Conservation (phyloP, 2,113 vertebrate species). For the Chrysemys picta region DNA sequence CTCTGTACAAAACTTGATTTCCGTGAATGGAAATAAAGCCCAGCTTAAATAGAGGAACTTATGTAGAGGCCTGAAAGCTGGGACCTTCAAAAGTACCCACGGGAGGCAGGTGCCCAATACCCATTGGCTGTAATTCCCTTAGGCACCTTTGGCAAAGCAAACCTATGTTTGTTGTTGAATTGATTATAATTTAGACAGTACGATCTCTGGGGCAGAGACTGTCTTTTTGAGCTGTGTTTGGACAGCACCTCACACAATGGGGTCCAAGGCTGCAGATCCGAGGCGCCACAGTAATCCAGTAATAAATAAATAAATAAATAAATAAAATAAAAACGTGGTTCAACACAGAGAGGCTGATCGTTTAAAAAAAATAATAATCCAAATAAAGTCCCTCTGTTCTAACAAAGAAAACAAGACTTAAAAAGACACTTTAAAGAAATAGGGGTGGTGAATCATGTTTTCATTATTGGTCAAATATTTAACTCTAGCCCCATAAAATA, state of each 20-base stretch:
- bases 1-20: background rate
- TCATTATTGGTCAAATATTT: conserved; percentile 51
- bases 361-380: background rate
- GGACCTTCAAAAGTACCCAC: background rate
- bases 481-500: conserved; percentile 41
- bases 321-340: background rate
- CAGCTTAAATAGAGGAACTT: background rate
- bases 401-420: background rate
- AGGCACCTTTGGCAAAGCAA: background rate
- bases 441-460: conserved; percentile 8
- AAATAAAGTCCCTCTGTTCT: background rate
- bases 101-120: background rate
- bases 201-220: background rate
- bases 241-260: background rate
- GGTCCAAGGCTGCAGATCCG: background rate
- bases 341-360: background rate
- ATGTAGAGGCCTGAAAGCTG: background rate
- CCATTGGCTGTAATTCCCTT: background rate
- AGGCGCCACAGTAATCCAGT: background rate
- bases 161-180: background rate
- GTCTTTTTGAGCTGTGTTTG: background rate
- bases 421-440: conserved; percentile 24
- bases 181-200: background rate
- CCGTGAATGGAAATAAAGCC: background rate
- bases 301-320: background rate